Evolutionary conservation across 1,140 invertebrate genomes (phyloP), one percentile per base, ranked within the genome.

Genomic region (Bombus ignitus): DNA sequence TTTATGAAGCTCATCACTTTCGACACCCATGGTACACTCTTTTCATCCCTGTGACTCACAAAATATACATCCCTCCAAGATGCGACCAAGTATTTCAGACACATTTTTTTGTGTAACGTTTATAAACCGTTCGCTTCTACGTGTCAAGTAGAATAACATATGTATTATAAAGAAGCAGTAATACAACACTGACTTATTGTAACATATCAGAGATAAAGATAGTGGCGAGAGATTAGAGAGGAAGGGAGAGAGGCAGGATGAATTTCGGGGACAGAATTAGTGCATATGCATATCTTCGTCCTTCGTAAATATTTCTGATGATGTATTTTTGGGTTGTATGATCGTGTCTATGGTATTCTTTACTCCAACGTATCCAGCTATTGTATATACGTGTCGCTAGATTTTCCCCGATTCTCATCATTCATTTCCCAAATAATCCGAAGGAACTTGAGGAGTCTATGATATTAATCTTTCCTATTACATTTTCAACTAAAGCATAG

Each of bases 131-230:
- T 91, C 84, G 90, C 42, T 72, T 91, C 92, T 92, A 93, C 89
- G 92, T 91, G 83, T 92, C 88, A 90, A 93, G 89, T 93, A 92
- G 83, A 93, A 89, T 91, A 83, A 81, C 78, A 88, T 80, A 88
- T 91, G 91, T 93, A 92, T 93, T 94, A 93, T 92, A 94, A 94
- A 92, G 91, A 94, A 94, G 92, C 92, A 91, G 91, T 93, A 94
- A 94, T 93, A 93, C 92, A 92, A 93, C 92, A 93, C 92, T 93
- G 91, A 92, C 92, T 92, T 93, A 93, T 93, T 81, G 88, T 93
- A 94, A 92, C 89, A 62, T 89, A 73, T 80, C 76, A 88, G 79
- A 88, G 81, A 88, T 76, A 87, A 84, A 91, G 88, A 87, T 87
- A 88, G 74, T 88, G 62, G 84, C 85, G 85, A 70, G 89, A 89